Base-by-base conservation (phyloP, 2,888 invertebrate species). In the Pollenia labialis region DNA sequence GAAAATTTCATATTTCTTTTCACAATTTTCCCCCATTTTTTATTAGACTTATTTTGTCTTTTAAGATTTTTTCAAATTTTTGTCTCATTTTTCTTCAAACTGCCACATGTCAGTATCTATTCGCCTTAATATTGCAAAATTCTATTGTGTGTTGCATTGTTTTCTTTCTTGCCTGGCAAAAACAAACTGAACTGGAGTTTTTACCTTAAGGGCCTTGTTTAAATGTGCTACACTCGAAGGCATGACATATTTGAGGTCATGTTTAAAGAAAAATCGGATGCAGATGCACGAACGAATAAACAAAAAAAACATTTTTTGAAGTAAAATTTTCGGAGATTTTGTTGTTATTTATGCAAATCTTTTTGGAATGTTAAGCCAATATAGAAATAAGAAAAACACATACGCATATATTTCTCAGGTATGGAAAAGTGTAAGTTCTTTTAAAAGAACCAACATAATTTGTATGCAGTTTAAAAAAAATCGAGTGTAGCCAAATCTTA, bases 241-340 rank as follows among this genome's bases (percentile, higher is more conserved):
- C 66, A 77, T 40, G 46, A 40, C 66, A 56, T 48, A 48, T 68
- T 77, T 77, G 64, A 54, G 40, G 16, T 62, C 42, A 62, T 42
- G 11, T 48, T 62, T 50, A 42, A 11, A 14, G 4, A 48, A 58
- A 48, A 77, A 48, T 58, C 14, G n/a, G 23, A 66, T 32, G 40
- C 75, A 64, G n/a, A 64, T 54, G 44, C n/a, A 40, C 60, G 14
- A 50, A 64, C 18, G 52, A 52, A 16, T 42, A 9, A 56, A 52
- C 1, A 62, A 62, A 52, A 9, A 0, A 18, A 62, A 42, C 2
- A 18, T 10, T 14, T n/a, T 23, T 14, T 32, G 32, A n/a, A 32
- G 16, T 10, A 23, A 18, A 8, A 14, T 56, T 58, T 46, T 10
- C 14, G 58, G 32, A 32, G 4, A 32, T 11, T 58, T 23, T 18